A percentile compares a stretch with the other conserved stretches of the same genome.
These are phyloP conservation scores for Pemphigus obesinymphae DNA, from an alignment of 1,140 invertebrate genomes.

Conservation along the genomic window DNA sequence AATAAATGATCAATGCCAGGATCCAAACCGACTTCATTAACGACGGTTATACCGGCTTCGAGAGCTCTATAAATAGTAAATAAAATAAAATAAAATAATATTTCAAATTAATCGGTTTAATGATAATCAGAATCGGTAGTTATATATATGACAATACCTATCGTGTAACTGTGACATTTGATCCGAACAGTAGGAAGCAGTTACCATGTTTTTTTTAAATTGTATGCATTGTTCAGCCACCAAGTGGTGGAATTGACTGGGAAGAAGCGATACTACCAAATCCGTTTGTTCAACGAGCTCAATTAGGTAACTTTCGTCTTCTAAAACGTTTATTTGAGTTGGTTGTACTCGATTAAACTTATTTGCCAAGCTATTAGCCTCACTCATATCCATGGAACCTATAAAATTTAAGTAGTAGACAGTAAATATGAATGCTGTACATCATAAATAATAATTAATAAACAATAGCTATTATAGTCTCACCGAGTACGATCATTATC, in stretches of 20 bases:
- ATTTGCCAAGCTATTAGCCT: slow-evolving; percentile 74
- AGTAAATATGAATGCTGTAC: neutral
- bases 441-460: neutral
- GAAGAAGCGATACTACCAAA: slow-evolving; percentile 84
- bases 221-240: slow-evolving; percentile 84
- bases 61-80: slow-evolving; percentile 45
- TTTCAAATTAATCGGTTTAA: neutral
- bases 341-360: slow-evolving; percentile 75
- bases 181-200: slow-evolving; percentile 88
- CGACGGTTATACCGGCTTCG: slow-evolving; percentile 48
- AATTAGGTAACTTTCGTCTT: slow-evolving; percentile 63
- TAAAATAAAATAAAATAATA: neutral
- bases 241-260: slow-evolving; percentile 80
- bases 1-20: slow-evolving; percentile 97
- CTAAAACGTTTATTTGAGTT: slow-evolving; percentile 73
- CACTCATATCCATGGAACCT: slow-evolving; percentile 82
- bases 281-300: slow-evolving; percentile 71
- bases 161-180: slow-evolving; percentile 76
- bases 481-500: slow-evolving; percentile 76
- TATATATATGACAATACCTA: slow-evolving; percentile 53
- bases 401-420: no score
- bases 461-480: neutral
- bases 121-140: neutral
- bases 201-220: slow-evolving; percentile 85
- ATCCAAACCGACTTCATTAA: slow-evolving; percentile 86